Base-by-base conservation (phyloP, 2,888 invertebrate species). In the Dysmachus trigonus region DNA sequence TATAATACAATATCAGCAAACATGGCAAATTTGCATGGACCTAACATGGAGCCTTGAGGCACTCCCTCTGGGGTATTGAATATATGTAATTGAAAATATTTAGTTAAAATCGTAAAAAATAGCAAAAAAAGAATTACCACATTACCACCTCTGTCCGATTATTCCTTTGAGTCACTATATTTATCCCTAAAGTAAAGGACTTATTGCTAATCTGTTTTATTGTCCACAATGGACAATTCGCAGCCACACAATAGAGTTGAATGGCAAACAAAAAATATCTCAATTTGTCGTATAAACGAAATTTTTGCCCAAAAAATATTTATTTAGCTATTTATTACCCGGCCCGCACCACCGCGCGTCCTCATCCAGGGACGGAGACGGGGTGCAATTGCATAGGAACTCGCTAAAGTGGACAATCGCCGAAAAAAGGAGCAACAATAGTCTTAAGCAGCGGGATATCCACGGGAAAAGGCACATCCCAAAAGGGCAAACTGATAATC, bases 401-500 rank as follows among this genome's bases (percentile, higher is more conserved):
- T 77, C 79, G 79, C 51, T 79, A 79, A 51, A 51, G 47, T 47
- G 79, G 51, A 47, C 79, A 79, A 47, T 51, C 38, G 30, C 31
- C 15, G 74, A 85, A 74, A n/a, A n/a, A n/a, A n/a, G 51, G 31
- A 7, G 72, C 35, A 74, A 74, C 85, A 85, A 85, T 74, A 38
- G 38, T 30, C 27, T 7, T 81, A 27, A 47, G 35, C 33, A 72
- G 71, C 72, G 30, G 41, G 38, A 72, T n/a, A 38, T 72, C 27
- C 38, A 41, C 8, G 38, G 10, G 71, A n/a, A 73, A 73, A 15
- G 31, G 35, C 41, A 27, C 31, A 15, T 15, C 27, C 72, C 27
- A n/a, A 83, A 83, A 83, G 83, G 72, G 72, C 83, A 71, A n/a
- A 41, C 38, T 71, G 33, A 41, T 85, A 85, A 85, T 85, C 85